Conservation (phyloP, 1,140 invertebrate genomes). For the Meloidogyne chitwoodi region DNA sequence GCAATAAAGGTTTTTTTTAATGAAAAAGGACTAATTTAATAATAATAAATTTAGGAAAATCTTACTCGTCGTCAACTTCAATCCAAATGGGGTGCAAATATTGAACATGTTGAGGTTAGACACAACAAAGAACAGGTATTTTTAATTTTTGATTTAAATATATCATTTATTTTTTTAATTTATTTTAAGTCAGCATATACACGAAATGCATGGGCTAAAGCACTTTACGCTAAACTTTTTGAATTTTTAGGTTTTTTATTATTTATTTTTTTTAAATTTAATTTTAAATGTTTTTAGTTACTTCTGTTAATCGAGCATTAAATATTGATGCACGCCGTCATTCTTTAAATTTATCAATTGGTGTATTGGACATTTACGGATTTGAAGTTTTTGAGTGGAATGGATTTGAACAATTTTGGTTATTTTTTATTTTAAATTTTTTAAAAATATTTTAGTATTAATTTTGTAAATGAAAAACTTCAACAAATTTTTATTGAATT, state of each 20-base stretch:
- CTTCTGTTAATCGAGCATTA: constrained; percentile 51
- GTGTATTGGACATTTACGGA: constrained; percentile 70
- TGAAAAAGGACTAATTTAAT: background rate
- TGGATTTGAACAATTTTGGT: constrained; percentile 63
- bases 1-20: constrained; percentile 61
- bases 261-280: background rate
- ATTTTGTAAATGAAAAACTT: constrained; percentile 83
- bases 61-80: constrained; percentile 68
- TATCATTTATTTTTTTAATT: background rate
- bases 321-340: constrained; percentile 41
- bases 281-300: constrained; percentile 36
- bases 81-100: constrained; percentile 72
- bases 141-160: constrained; percentile 62
- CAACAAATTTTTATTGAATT: constrained; percentile 76
- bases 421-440: constrained; percentile 4
- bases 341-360: constrained; percentile 53
- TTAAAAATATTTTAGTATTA: constrained; percentile 74
- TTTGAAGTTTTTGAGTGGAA: constrained; percentile 70
- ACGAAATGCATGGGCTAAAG: constrained; percentile 64
- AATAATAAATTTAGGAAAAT: constrained; percentile 23
- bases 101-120: constrained; percentile 70
- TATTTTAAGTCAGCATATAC: constrained; percentile 30
- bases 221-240: constrained; percentile 70
- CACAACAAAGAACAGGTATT: constrained; percentile 70
- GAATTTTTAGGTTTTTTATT: constrained; percentile 67